phyloP scores from a whole-genome alignment of 2,888 invertebrate genomes.

The Cybosia mesomella region DNA sequence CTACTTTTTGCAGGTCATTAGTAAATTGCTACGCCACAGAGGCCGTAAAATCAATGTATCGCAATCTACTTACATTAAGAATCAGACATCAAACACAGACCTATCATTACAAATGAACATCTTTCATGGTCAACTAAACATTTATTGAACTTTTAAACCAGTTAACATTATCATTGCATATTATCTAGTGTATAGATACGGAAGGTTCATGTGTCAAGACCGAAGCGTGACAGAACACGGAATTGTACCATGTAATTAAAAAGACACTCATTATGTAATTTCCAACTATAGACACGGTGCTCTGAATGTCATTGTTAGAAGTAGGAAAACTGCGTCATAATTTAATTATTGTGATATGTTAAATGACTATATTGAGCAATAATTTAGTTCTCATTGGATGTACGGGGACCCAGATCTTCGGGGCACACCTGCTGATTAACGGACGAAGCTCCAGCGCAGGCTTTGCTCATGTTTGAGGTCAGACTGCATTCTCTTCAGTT shows the following conservation, averaged over 20 bases:
- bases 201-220: conserved; percentile 8
- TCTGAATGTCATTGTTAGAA: conserved; percentile 3
- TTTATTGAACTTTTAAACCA: conserved; percentile 5
- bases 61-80: not conserved
- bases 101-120: not conserved
- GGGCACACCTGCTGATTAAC: too few species aligned
- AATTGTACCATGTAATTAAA: conserved; percentile 10
- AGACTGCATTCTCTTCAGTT: too few species aligned
- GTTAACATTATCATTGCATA: not conserved
- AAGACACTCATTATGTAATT: conserved; percentile 6
- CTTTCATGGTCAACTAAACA: not conserved
- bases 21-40: too few species aligned
- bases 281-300: not conserved
- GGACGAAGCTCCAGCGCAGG: too few species aligned
- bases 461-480: too few species aligned
- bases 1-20: too few species aligned
- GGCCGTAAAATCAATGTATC: too few species aligned
- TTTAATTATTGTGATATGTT: not conserved
- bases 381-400: too few species aligned
- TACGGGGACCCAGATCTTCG: too few species aligned
- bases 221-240: conserved; percentile 13
- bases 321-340: conserved; percentile 1
- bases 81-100: not conserved
- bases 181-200: conserved; percentile 12
- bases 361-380: not conserved